Conservation (phyloP, 2,888 invertebrate species). For the Deilephila porcellus region DNA sequence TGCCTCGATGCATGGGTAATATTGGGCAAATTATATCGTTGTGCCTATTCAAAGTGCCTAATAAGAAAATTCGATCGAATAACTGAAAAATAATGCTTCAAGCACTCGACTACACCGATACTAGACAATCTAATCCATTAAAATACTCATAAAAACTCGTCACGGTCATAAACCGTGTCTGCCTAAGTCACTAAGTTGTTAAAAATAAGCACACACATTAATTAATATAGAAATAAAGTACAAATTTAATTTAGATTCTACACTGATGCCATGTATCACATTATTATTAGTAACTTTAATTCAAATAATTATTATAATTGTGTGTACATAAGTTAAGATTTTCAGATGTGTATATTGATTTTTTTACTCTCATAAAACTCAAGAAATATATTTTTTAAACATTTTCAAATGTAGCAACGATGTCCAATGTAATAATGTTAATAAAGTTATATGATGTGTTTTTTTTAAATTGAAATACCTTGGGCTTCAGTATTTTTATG, state of each 20-base stretch:
- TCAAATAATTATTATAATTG: conserved; percentile 12
- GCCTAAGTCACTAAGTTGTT: conserved; percentile 40
- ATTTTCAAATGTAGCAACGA: neutral
- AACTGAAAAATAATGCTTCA: neutral
- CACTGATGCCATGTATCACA: conserved; percentile 70
- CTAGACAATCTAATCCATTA: conserved; percentile 9
- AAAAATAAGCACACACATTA: conserved; percentile 42
- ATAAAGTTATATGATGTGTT: neutral
- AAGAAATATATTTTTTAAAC: neutral
- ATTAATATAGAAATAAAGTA: conserved; percentile 57
- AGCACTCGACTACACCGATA: conserved; percentile 6
- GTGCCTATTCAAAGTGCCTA: no score
- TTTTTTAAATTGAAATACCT: neutral
- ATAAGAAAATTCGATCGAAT: neutral
- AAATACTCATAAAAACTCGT: conserved; percentile 29
- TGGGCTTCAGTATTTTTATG: neutral
- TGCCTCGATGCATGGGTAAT: no score
- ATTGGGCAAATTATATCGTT: no score
- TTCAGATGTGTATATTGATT: neutral
- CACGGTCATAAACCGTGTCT: conserved; percentile 37
- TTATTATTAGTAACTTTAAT: conserved; percentile 29
- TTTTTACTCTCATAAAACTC: neutral
- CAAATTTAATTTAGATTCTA: conserved; percentile 63
- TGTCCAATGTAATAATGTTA: neutral
- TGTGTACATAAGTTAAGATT: conserved; percentile 12